phyloP scores from a whole-genome alignment of 2,797 vertebrate genomes.

The Lacerta viridis region DNA sequence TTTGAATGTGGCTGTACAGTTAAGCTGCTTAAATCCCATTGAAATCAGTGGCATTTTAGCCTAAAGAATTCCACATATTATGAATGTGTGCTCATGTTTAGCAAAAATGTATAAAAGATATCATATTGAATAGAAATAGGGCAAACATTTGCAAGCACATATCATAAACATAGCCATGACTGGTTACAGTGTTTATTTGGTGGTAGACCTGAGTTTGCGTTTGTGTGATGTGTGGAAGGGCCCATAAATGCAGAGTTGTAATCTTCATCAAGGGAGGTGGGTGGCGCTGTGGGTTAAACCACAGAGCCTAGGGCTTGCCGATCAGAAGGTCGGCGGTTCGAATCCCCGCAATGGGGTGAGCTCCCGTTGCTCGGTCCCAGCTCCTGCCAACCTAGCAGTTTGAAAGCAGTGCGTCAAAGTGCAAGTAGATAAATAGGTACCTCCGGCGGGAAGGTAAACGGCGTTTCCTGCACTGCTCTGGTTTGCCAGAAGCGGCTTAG shows the following conservation, averaged over 20 bases:
- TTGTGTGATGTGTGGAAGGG: neutral
- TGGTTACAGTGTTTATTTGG: neutral
- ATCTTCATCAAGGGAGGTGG: neutral
- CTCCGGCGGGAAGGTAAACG: too few species aligned
- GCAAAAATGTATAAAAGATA: neutral
- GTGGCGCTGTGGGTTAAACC: too few species aligned
- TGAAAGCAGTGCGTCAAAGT: too few species aligned
- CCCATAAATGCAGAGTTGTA: neutral
- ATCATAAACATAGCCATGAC: neutral
- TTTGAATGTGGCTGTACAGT: neutral
- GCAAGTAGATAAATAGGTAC: too few species aligned
- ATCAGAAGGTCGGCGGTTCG: too few species aligned
- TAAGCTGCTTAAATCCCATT: neutral
- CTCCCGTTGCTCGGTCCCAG: too few species aligned
- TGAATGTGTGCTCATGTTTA: neutral
- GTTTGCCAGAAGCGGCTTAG: too few species aligned
- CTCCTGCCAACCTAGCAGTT: too few species aligned
- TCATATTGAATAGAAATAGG: neutral
- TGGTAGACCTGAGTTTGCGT: neutral
- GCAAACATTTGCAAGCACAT: neutral
- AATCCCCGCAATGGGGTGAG: too few species aligned
- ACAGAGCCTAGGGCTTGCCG: too few species aligned
- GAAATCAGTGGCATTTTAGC: neutral
- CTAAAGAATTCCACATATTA: neutral
- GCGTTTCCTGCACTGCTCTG: too few species aligned